These are phyloP conservation scores for Bolinopsis microptera DNA, from an alignment of 37 sponge, comb jelly and placozoan genomes.

Conservation along the genomic window DNA sequence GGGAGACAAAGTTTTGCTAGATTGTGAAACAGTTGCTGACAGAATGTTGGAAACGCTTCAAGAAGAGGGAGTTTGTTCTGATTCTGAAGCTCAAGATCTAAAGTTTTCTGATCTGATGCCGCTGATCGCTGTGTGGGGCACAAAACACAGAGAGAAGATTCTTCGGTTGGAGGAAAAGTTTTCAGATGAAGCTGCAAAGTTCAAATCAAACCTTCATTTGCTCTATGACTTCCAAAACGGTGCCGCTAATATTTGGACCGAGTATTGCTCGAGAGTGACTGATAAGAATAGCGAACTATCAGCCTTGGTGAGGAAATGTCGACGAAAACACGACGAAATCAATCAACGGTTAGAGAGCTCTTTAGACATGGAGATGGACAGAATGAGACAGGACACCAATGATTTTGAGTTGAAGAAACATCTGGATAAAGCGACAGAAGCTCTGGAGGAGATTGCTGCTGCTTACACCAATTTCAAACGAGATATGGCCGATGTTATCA, in stretches of 20 bases:
- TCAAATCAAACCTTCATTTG: conserved; percentile 40
- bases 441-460: conserved; percentile 32
- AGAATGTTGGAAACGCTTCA: conserved; percentile 12
- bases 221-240: conserved; percentile 51
- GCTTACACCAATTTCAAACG: conserved; percentile 11
- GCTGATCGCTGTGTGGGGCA: neutral
- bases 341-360: conserved; percentile 52
- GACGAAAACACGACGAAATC: conserved; percentile 30
- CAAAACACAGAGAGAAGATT: neutral
- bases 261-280: neutral
- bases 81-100: neutral
- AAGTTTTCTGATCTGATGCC: conserved; percentile 4
- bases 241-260: conserved; percentile 37
- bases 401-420: conserved; percentile 34
- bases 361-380: conserved; percentile 66
- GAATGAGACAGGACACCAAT: conserved; percentile 62
- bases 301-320: neutral
- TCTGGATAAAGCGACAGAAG: conserved; percentile 4
- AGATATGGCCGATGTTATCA: conserved; percentile 19
- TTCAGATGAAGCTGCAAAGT: conserved; percentile 10
- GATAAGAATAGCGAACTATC: neutral
- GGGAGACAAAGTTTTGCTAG: neutral
- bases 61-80: conserved; percentile 38
- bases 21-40: conserved; percentile 46
- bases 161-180: neutral